phyloP scores from a whole-genome alignment of 2,113 vertebrate genomes.

The Lonchura striata region DNA sequence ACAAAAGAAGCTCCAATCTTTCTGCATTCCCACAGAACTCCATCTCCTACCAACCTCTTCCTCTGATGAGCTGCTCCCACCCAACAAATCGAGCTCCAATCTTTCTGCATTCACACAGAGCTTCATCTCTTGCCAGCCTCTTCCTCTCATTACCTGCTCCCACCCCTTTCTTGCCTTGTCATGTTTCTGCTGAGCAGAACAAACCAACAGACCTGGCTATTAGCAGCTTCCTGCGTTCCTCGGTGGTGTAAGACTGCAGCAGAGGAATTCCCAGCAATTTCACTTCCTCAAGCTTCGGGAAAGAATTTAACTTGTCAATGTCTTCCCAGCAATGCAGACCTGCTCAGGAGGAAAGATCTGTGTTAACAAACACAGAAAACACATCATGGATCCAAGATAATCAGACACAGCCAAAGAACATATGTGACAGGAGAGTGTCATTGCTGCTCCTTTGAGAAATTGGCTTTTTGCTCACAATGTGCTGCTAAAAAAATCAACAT shows the following conservation, averaged over 20 bases:
- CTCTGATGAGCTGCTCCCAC: background rate
- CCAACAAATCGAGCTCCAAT: background rate
- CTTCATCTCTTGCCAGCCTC: background rate
- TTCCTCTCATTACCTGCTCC: background rate
- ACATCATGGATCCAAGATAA: background rate
- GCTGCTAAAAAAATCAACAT: background rate
- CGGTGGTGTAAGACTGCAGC: conserved; percentile 86
- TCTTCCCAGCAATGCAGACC: conserved; percentile 92
- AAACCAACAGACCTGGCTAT: conserved; percentile 80
- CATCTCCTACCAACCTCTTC: background rate
- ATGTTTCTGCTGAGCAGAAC: background rate
- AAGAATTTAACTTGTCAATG: conserved; percentile 90
- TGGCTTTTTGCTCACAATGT: background rate
- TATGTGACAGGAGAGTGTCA: background rate
- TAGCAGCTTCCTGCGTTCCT: conserved; percentile 88
- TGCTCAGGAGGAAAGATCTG: conserved; percentile 66
- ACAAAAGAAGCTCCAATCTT: background rate
- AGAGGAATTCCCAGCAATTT: conserved; percentile 90
- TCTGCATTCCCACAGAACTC: background rate
- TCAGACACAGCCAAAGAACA: background rate
- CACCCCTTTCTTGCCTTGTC: background rate
- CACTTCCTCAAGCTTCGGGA: conserved; percentile 92
- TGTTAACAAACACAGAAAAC: conserved; percentile 30
- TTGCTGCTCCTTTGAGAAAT: background rate
- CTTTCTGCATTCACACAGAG: background rate